Percentiles rank a stretch among this genome's conserved stretches.
Evolutionary conservation across 2,797 vertebrate species (phyloP).

Genomic region (Ficedula albicollis): DNA sequence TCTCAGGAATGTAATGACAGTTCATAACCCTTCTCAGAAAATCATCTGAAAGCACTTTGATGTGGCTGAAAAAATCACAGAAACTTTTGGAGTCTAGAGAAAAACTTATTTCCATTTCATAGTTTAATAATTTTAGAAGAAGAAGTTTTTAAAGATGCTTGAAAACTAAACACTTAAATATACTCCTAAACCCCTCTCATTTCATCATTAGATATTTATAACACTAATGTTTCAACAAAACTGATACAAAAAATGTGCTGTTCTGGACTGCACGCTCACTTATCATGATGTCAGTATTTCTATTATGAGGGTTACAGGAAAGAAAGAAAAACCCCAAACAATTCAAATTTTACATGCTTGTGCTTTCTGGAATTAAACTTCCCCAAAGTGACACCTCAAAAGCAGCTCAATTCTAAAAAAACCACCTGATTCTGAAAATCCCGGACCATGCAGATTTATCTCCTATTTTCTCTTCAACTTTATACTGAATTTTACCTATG

Average conservation of each 20-base stretch:
- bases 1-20: accelerated
- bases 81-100: background rate
- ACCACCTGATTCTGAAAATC: background rate
- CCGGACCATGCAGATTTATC: background rate
- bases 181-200: background rate
- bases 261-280: background rate
- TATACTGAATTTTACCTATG: background rate
- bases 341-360: background rate
- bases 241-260: background rate
- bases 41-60: background rate
- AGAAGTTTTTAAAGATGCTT: background rate
- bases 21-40: background rate
- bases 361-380: background rate
- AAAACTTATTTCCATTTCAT: background rate
- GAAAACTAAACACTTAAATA: background rate
- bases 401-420: background rate
- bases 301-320: accelerated
- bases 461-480: background rate
- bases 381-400: background rate
- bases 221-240: background rate
- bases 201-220: background rate
- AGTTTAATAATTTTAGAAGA: background rate
- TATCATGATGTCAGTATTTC: background rate
- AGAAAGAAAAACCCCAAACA: background rate
- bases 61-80: background rate